Base-by-base conservation (phyloP, 2,113 vertebrate species). In the Arothron firmamentum region DNA sequence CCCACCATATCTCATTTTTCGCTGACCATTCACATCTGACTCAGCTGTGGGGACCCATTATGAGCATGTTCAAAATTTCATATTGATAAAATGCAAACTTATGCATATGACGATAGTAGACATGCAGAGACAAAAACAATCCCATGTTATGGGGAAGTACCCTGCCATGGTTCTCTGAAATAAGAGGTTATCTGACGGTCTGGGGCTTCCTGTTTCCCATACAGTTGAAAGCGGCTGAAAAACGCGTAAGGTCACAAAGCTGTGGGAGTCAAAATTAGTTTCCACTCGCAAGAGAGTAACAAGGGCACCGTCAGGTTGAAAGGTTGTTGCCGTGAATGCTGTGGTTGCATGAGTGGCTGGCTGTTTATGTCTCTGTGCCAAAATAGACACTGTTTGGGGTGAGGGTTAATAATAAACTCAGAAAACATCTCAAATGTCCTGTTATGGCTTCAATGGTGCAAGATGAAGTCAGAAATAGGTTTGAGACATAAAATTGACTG, bases 141-240 rank as follows among this genome's bases (percentile, higher is more conserved):
- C 9, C 1, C 0, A 38, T 17, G 11, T 28, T 31, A 59, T 45
- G 64, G 64, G 75, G 68, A 84, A 85, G 67, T 46, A 56, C 52
- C 72, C 41, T 1, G 21, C 59, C 23, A 17, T 12, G 21, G 54
- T 52, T 80, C 55, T 72, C 56, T 67, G 57, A 75, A 78, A 58
- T 60, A 49, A 75, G 69, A 67, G 77, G 80, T 83, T 78, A 77
- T 75, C 53, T 76, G 57, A 59, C 70, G 72, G 77, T 70, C 72
- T 64, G 4, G 47, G 38, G n/a, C 77, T 86, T 87, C 78, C 80
- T 81, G 79, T 89, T 87, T 78, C 79, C 17, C 72, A 66, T 31
- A 20, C 28, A 15, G 52, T 56, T 47, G 43, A 11, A 31, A 57
- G 42, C 17, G 14, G 28, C 47, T 74, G 48, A 5, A 78, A 62